Percentiles rank a stretch among this genome's conserved stretches.
phyloP scores from a whole-genome alignment of 2,113 vertebrate genomes.

The Butorides virescens region DNA sequence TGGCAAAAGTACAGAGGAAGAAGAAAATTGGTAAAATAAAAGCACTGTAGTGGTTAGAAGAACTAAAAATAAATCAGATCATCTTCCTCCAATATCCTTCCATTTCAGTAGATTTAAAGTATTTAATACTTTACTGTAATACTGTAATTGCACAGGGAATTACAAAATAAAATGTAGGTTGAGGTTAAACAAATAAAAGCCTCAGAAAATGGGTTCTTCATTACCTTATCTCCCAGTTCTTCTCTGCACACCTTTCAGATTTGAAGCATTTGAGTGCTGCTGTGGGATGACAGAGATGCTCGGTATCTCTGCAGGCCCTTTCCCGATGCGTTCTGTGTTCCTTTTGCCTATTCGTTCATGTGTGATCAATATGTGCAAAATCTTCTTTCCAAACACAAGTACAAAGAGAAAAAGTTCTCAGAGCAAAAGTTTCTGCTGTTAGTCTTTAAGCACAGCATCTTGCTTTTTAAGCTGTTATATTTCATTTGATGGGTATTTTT shows the following conservation, averaged over 20 bases:
- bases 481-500: background rate
- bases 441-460: background rate
- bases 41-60: background rate
- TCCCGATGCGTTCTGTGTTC: background rate
- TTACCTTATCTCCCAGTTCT: background rate
- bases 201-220: background rate
- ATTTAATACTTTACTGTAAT: background rate
- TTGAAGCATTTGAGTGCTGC: background rate
- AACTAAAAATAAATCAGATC: background rate
- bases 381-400: background rate
- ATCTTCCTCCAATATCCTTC: background rate
- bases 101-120: background rate
- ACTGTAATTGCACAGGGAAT: background rate
- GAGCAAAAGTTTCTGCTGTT: background rate
- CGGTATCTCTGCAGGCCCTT: background rate
- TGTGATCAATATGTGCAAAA: background rate
- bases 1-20: background rate
- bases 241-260: background rate
- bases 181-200: background rate
- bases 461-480: background rate
- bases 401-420: background rate
- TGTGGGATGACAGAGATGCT: background rate
- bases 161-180: background rate
- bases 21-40: slow-evolving; percentile 1
- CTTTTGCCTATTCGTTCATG: background rate